Conservation (phyloP, 2,888 invertebrate species). For the Tanypteryx hageni region DNA sequence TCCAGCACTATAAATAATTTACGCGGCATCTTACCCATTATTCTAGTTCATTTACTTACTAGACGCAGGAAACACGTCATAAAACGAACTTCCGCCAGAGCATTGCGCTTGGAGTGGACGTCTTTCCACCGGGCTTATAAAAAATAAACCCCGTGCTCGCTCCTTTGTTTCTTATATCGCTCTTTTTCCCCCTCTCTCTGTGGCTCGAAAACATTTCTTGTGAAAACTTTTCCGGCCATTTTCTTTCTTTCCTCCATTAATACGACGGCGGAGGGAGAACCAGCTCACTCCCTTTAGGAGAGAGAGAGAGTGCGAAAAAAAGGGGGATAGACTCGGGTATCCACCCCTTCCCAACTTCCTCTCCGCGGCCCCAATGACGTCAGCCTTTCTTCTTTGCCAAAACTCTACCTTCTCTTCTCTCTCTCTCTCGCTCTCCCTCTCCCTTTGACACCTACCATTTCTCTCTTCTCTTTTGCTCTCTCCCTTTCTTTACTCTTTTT, state of each 20-base stretch:
- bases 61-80: not conserved
- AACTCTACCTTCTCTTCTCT: not conserved
- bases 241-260: conserved; percentile 16
- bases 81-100: not conserved
- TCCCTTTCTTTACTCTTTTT: not conserved
- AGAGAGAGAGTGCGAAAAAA: not conserved
- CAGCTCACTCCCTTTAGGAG: not conserved
- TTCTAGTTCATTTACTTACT: not conserved
- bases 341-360: conserved; percentile 10
- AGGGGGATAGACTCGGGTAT: not conserved
- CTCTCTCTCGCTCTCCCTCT: not conserved
- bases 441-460: conserved; percentile 31
- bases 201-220: not conserved
- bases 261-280: not conserved
- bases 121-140: not conserved
- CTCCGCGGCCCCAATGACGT: conserved; percentile 34
- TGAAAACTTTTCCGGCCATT: not conserved
- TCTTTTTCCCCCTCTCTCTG: not conserved
- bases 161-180: not conserved
- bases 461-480: not conserved
- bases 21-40: not conserved
- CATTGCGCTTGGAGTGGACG: not conserved
- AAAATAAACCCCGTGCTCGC: not conserved
- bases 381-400: conserved; percentile 36
- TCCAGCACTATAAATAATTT: not conserved